phyloP scores from a whole-genome alignment of 2,113 vertebrate species.

The Macrotus californicus region DNA sequence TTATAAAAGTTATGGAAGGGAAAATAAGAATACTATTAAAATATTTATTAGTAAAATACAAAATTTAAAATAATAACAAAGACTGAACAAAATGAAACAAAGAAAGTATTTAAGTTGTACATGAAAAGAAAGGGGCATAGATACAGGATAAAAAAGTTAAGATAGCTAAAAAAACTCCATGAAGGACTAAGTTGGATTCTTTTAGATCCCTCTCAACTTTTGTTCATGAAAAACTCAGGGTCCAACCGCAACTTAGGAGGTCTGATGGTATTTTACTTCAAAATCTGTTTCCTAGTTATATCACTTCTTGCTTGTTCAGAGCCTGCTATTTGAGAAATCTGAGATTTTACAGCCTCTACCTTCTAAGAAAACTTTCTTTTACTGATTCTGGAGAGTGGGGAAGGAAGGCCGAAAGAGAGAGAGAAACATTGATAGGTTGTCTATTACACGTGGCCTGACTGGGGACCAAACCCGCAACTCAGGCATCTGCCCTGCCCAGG shows the following conservation, averaged over 20 bases:
- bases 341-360: background rate
- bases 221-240: background rate
- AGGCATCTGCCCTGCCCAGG: no score
- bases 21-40: slow-evolving; percentile 51
- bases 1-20: slow-evolving; percentile 54
- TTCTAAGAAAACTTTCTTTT: background rate
- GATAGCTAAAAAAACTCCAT: background rate
- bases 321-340: background rate
- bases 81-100: background rate
- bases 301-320: background rate
- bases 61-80: slow-evolving; percentile 18
- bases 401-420: no score
- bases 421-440: no score
- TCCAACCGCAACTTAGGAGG: background rate
- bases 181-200: background rate
- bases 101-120: slow-evolving; percentile 32
- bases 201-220: background rate
- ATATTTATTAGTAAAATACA: background rate
- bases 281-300: background rate
- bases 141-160: background rate
- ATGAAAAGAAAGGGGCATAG: background rate
- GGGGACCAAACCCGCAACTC: no score
- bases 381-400: no score
- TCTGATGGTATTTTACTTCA: background rate
- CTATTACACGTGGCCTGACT: no score